Conservation (phyloP, 2,888 invertebrate genomes). For the Proisotoma minuta region DNA sequence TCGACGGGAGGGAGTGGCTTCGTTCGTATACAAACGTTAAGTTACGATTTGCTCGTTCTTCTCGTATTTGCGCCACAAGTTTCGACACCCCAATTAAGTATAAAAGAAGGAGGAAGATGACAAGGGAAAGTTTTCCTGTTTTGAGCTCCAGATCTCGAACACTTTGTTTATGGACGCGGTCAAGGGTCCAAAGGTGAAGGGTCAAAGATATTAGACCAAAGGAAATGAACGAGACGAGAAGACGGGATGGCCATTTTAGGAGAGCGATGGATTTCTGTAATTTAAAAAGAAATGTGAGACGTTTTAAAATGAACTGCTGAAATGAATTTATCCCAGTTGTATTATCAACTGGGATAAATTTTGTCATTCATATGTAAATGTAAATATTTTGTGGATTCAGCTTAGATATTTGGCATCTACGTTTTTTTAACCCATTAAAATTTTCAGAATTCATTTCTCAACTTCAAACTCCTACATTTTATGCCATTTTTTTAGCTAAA, state of each 20-base stretch:
- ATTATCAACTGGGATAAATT: too few relatives aligned
- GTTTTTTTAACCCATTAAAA: too few relatives aligned
- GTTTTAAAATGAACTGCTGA: too few relatives aligned
- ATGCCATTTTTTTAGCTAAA: too few relatives aligned
- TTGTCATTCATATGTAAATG: neutral
- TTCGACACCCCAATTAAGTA: slow-evolving; percentile 31
- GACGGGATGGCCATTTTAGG: slow-evolving; percentile 36
- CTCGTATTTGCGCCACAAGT: slow-evolving; percentile 25
- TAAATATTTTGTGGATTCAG: too few relatives aligned
- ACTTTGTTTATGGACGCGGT: slow-evolving; percentile 23
- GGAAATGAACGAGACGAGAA: slow-evolving; percentile 29
- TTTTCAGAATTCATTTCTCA: too few relatives aligned
- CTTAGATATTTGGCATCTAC: too few relatives aligned
- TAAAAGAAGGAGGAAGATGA: slow-evolving; percentile 27
- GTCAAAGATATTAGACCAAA: slow-evolving; percentile 30
- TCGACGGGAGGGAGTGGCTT: slow-evolving; percentile 24
- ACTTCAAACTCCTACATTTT: too few relatives aligned
- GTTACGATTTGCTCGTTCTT: slow-evolving; percentile 12
- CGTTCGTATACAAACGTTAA: slow-evolving; percentile 25
- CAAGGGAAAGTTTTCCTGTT: slow-evolving; percentile 26
- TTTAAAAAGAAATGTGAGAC: too few relatives aligned
- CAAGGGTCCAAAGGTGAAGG: slow-evolving; percentile 32
- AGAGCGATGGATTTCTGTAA: slow-evolving; percentile 28
- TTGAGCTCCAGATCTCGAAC: slow-evolving; percentile 35
- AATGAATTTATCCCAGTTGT: too few relatives aligned